Evolutionary conservation across 2,797 vertebrate genomes (phyloP).

Genomic region (Neosilurus mollespiculum): DNA sequence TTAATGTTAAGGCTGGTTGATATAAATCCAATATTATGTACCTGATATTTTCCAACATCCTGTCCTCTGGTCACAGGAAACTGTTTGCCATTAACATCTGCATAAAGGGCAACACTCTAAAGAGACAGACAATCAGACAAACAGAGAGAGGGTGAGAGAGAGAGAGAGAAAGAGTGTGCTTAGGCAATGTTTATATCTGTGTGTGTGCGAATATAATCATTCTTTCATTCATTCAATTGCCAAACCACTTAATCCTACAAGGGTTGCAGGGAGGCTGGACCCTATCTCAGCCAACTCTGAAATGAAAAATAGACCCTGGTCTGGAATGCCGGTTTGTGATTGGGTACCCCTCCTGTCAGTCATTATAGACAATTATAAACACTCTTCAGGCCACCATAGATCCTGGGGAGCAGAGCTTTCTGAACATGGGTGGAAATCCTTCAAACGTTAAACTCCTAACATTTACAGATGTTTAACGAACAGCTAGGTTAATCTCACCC

Average conservation of each 20-base stretch:
- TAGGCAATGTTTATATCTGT: neutral
- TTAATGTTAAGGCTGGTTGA: no score
- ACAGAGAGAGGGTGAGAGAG: neutral
- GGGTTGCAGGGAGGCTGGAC: no score
- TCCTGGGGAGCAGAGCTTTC: neutral
- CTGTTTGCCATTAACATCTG: slow-evolving; percentile 88
- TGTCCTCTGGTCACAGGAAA: slow-evolving; percentile 91
- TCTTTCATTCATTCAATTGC: no score
- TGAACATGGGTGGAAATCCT: neutral
- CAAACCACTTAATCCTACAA: no score
- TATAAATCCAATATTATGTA: slow-evolving; percentile 43
- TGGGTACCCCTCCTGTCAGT: neutral
- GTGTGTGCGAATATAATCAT: no score
- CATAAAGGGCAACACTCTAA: slow-evolving; percentile 88
- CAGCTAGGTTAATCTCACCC: neutral
- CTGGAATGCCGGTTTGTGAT: neutral
- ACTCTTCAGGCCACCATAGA: neutral
- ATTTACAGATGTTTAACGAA: neutral
- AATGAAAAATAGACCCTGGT: neutral
- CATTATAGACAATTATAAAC: neutral
- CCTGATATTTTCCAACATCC: slow-evolving; percentile 91
- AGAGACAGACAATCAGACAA: no score
- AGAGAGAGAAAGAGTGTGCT: neutral
- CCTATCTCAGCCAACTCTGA: no score
- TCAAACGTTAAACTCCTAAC: neutral